Percentiles rank a stretch among this genome's conserved stretches.
phyloP scores from a whole-genome alignment of 2,113 vertebrate species.

The Sialia sialis region DNA sequence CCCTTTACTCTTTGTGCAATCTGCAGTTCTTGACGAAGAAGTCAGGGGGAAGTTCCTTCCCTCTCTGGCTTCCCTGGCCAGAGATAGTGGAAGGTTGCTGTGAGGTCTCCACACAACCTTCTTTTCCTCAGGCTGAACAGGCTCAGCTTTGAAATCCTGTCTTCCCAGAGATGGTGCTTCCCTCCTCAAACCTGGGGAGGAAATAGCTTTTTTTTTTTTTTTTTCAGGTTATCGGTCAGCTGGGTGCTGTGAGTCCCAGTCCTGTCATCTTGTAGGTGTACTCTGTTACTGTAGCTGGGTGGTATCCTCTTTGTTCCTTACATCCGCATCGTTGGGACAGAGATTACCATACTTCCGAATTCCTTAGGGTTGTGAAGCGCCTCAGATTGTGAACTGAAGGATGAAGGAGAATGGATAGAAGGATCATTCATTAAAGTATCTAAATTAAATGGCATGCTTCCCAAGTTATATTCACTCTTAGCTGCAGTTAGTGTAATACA shows the following conservation, averaged over 20 bases:
- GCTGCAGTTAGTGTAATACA: not conserved
- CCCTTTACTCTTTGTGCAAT: not conserved
- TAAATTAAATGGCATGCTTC: not conserved
- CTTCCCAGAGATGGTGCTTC: not conserved
- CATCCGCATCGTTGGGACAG: not conserved
- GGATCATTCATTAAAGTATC: not conserved
- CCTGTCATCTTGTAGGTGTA: accelerated
- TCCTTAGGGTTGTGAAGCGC: not conserved
- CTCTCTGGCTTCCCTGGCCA: not conserved
- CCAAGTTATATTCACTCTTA: not conserved
- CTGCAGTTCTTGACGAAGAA: not conserved
- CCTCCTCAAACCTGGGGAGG: too few species aligned
- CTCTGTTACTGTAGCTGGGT: not conserved
- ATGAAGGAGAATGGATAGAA: not conserved
- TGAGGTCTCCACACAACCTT: not conserved
- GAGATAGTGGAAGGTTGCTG: not conserved
- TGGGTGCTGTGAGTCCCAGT: not conserved
- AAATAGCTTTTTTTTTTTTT: not conserved
- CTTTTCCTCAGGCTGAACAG: not conserved
- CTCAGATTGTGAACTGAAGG: not conserved
- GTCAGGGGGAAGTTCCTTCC: too few species aligned
- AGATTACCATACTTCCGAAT: not conserved
- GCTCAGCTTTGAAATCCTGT: not conserved
- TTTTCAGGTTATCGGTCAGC: not conserved
- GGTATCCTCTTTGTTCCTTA: not conserved